These are phyloP conservation scores for Beris chalybata DNA, from an alignment of 2,888 invertebrate species.

Conservation along the genomic window DNA sequence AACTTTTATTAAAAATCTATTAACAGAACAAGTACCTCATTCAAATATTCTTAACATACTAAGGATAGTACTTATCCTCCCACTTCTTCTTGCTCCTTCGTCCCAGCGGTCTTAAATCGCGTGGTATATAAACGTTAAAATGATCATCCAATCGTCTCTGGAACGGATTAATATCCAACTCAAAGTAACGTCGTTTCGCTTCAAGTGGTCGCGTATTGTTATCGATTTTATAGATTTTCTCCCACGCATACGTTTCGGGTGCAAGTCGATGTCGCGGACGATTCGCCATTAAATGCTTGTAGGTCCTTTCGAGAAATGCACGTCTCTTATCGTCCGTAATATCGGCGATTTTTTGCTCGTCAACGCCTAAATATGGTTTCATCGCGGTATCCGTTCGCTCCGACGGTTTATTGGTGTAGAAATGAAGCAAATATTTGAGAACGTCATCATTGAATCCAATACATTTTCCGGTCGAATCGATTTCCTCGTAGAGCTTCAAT, in stretches of 20 bases:
- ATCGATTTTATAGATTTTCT: constrained; percentile 77
- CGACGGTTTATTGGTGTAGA: constrained; percentile 72
- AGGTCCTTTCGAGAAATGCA: constrained; percentile 68
- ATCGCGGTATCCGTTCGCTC: constrained; percentile 64
- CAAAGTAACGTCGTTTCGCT: constrained; percentile 70
- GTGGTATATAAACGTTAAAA: constrained; percentile 70
- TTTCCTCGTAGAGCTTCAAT: constrained; percentile 71
- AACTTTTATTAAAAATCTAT: no score
- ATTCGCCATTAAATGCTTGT: constrained; percentile 71
- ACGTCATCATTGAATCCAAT: constrained; percentile 80
- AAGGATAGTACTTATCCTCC: constrained; percentile 71
- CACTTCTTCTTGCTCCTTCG: constrained; percentile 65
- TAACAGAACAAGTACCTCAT: no score
- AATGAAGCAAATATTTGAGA: constrained; percentile 70
- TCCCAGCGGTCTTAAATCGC: constrained; percentile 62
- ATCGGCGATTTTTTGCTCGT: constrained; percentile 65
- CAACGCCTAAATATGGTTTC: constrained; percentile 71
- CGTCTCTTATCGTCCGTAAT: constrained; percentile 70
- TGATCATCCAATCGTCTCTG: constrained; percentile 70
- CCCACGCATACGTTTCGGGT: constrained; percentile 80
- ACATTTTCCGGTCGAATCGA: constrained; percentile 68
- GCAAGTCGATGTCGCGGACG: constrained; percentile 63
- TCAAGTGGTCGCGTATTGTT: constrained; percentile 71
- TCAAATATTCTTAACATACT: constrained; percentile 5
- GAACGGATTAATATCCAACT: constrained; percentile 65